These are phyloP conservation scores for Digitonthophagus gazella DNA, from an alignment of 2,888 invertebrate species.

Conservation along the genomic window DNA sequence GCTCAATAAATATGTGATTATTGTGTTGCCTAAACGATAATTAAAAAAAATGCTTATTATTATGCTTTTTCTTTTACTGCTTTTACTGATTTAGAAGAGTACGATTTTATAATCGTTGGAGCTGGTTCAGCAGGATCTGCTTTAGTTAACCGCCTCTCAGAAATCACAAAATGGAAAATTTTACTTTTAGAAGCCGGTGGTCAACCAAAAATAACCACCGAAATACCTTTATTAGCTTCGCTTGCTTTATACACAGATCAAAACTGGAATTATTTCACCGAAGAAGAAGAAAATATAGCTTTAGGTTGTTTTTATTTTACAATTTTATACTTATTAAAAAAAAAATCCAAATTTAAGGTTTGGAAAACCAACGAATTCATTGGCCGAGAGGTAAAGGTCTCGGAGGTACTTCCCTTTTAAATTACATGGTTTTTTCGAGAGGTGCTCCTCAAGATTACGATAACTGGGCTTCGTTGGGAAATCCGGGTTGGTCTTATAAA, in stretches of 20 bases:
- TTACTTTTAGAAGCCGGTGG: constrained; percentile 65
- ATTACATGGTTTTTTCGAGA: constrained; percentile 57
- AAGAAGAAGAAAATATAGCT: constrained; percentile 55
- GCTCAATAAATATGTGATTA: no score
- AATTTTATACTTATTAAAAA: no score
- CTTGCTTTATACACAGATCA: constrained; percentile 56
- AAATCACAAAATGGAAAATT: constrained; percentile 59
- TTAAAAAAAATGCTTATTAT: no score
- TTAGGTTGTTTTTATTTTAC: constrained; percentile 49
- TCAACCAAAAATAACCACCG: constrained; percentile 54
- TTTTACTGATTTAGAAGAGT: constrained; percentile 45
- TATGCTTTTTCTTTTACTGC: no score
- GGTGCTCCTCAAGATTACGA: constrained; percentile 68
- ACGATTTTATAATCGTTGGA: constrained; percentile 67
- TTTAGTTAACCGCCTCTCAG: constrained; percentile 66
- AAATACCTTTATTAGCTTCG: constrained; percentile 55
- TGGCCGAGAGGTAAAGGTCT: constrained; percentile 59
- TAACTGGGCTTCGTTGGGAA: constrained; percentile 65
- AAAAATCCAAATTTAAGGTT: constrained; percentile 9
- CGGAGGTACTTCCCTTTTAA: constrained; percentile 52
- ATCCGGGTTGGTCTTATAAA: constrained; percentile 65
- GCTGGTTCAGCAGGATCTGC: constrained; percentile 70
- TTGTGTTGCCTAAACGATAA: no score
- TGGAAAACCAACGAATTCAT: constrained; percentile 30
- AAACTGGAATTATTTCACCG: constrained; percentile 61